phyloP scores from a whole-genome alignment of 2,113 vertebrate species.

The Limanda limanda region DNA sequence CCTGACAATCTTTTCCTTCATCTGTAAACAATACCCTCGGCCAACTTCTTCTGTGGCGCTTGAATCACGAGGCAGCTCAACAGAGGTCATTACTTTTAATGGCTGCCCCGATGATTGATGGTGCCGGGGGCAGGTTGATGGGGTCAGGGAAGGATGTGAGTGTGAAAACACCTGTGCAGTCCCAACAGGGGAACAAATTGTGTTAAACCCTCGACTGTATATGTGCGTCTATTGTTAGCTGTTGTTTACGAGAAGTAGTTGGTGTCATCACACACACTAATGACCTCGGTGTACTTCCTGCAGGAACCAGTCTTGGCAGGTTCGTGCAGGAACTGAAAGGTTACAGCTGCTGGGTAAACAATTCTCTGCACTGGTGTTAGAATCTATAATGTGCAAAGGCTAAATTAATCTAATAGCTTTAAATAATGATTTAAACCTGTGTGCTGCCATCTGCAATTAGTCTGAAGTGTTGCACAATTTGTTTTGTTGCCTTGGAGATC shows the following conservation, averaged over 20 bases:
- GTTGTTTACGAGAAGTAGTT: neutral
- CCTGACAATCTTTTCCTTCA: conserved; percentile 47
- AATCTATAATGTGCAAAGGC: neutral
- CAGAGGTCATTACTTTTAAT: conserved; percentile 69
- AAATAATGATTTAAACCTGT: conserved; percentile 2
- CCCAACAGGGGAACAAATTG: conserved; percentile 4
- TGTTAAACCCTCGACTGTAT: neutral
- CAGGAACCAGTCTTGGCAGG: conserved; percentile 12
- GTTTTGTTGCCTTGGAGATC: conserved; percentile 41
- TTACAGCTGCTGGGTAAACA: conserved; percentile 19
- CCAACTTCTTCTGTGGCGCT: conserved; percentile 38
- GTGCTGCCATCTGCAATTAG: conserved; percentile 41
- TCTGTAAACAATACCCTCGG: conserved; percentile 66
- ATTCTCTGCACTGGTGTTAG: conserved; percentile 3
- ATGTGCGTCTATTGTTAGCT: neutral
- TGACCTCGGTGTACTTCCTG: neutral
- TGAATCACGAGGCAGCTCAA: conserved; percentile 59
- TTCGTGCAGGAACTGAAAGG: conserved; percentile 13
- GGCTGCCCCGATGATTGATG: conserved; percentile 56
- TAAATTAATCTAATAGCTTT: conserved; percentile 29
- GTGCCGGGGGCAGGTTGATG: conserved; percentile 38
- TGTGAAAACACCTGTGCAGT: conserved; percentile 19
- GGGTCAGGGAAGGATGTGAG: conserved; percentile 37
- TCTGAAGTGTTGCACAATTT: conserved; percentile 29
- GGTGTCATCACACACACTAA: conserved; percentile 22